Evolutionary conservation across 2,113 vertebrate genomes (phyloP).

Genomic region (Sylvietta virens): DNA sequence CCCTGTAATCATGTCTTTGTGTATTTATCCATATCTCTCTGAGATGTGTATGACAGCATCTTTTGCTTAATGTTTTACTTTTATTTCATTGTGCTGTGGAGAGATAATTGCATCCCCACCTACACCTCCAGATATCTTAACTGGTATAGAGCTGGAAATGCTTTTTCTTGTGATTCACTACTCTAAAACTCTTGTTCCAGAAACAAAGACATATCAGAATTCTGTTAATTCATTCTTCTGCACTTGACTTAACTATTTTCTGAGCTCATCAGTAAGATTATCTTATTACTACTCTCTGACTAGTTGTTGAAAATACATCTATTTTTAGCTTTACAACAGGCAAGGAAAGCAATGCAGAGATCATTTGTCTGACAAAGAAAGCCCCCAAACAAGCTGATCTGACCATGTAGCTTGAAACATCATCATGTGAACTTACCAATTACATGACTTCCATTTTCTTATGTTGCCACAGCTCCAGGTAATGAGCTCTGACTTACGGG

Average conservation of each 20-base stretch:
- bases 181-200: not conserved
- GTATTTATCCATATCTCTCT: conserved; percentile 22
- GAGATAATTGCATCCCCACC: not conserved
- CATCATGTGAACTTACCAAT: not conserved
- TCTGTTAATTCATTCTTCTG: not conserved
- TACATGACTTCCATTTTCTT: not conserved
- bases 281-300: not conserved
- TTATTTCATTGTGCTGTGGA: not conserved
- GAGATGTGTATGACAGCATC: not conserved
- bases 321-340: not conserved
- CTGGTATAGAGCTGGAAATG: not conserved
- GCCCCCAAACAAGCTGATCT: not conserved
- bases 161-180: not conserved
- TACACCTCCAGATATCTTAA: not conserved
- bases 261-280: not conserved
- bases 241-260: not conserved
- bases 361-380: not conserved
- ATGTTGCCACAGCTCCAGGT: not conserved
- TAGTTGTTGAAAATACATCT: not conserved
- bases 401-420: not conserved
- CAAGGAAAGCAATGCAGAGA: not conserved
- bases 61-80: conserved; percentile 22
- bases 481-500: not conserved
- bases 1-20: conserved; percentile 24
- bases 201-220: not conserved